Percentiles rank a stretch among this genome's conserved stretches.
These are phyloP conservation scores for Cyprinodon variegatus DNA, from an alignment of 2,113 vertebrate genomes.

Conservation along the genomic window DNA sequence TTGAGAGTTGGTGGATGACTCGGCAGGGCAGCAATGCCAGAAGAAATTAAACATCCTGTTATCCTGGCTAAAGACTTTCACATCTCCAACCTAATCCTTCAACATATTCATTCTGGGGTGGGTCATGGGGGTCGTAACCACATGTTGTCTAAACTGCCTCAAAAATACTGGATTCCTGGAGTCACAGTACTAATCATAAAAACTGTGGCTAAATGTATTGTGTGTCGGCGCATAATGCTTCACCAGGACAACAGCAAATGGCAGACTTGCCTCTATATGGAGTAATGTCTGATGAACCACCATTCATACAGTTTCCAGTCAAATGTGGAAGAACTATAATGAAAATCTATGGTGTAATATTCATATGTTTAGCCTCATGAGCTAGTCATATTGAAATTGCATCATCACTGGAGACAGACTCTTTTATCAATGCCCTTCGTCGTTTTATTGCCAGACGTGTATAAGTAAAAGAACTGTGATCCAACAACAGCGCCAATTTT, in stretches of 20 bases:
- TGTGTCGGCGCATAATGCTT: too few relatives aligned
- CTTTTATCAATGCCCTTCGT: conserved; percentile 1
- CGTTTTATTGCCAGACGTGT: not conserved
- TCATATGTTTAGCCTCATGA: not conserved
- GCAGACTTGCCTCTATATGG: not conserved
- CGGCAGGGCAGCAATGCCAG: not conserved
- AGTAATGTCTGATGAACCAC: not conserved
- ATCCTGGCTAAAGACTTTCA: not conserved
- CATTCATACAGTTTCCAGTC: not conserved
- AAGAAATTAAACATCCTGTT: not conserved
- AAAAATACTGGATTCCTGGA: not conserved
- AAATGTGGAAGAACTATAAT: not conserved
- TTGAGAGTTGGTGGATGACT: not conserved
- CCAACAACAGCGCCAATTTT: not conserved
- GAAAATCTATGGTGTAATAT: not conserved
- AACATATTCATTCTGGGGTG: not conserved
- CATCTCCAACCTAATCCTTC: not conserved
- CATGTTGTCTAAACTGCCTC: not conserved
- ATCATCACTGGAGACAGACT: not conserved
- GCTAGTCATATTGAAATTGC: not conserved
- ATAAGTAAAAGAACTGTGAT: not conserved
- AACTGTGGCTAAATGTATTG: not conserved
- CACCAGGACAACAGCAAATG: too few relatives aligned
- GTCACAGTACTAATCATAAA: not conserved
- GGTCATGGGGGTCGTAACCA: not conserved